Evolutionary conservation across 2,888 invertebrate species (phyloP), one percentile per base, ranked within the genome.

Genomic region (Pyrrhosoma nymphula): DNA sequence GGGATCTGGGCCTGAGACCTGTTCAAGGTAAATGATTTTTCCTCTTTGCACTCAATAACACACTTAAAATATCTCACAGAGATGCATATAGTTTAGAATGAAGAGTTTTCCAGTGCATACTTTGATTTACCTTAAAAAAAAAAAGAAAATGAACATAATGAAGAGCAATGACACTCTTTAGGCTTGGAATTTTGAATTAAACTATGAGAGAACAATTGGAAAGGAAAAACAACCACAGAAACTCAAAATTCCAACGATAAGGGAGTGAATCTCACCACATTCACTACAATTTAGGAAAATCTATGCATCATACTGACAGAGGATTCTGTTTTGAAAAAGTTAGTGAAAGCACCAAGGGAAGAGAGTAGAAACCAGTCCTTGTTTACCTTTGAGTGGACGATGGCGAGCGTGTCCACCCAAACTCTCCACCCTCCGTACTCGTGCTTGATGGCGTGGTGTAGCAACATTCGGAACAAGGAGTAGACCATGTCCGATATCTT

Each of bases 381-480:
- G 96, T 47, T 4, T 96, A 99, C 99, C 98, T 99, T 99, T 0
- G 99, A 99, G 97, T 99, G 99, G 1, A 99, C 99, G 96, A 99
- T 99, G 89, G 99, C 99, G 95, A 99, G 97, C 0, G 99, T 99
- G 97, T 99, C 99, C 12, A 99, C 99, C 99, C 99, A 99, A 35
- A 99, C 99, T 95, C 99, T 97, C 99, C 99, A 99, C 30, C 99
- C 99, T 12, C 99, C 99, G 96, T 99, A 99, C 97, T 99, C 99
- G 96, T 99, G 99, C 97, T 99, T 99, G 96, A 99, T 99, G 88
- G 99, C 99, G 97, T 99, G 99, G 97, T 99, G 99, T 90, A 99
- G 97, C 95, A 99, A 97, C 99, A 99, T 99, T 30, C 99, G 98
- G 97, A 99, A 99, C 96, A 99, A 97, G 0, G 99, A 99, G 97